A percentile compares a stretch with the other conserved stretches of the same genome.
Conservation (phyloP, 2,888 invertebrate genomes). For the Ennomos fuscantarius region DNA sequence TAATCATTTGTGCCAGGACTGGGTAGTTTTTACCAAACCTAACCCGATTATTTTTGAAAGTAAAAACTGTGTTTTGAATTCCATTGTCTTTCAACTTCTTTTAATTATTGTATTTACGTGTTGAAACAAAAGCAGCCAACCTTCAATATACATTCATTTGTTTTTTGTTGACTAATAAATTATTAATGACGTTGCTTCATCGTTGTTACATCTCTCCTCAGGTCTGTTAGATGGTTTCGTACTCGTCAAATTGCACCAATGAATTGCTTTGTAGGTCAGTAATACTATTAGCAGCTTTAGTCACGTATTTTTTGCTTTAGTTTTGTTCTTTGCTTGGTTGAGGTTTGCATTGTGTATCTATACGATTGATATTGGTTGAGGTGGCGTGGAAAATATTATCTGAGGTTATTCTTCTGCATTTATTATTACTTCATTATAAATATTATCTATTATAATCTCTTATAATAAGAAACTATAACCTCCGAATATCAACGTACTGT, state of each 20-base stretch:
- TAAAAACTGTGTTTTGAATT: too few relatives aligned
- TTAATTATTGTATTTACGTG: too few relatives aligned
- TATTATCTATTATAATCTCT: background rate
- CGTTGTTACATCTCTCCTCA: constrained; percentile 67
- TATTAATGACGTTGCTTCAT: constrained; percentile 30
- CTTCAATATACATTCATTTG: background rate
- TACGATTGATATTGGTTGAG: constrained; percentile 14
- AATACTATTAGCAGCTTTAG: constrained; percentile 67
- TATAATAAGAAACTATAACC: background rate
- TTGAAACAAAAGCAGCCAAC: too few relatives aligned
- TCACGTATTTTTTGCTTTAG: constrained; percentile 22
- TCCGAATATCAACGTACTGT: too few relatives aligned
- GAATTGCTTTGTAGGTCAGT: constrained; percentile 82
- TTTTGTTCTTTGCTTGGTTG: constrained; percentile 18
- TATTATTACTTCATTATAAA: background rate
- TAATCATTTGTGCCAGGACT: too few relatives aligned
- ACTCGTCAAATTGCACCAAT: constrained; percentile 77
- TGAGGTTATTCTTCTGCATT: background rate
- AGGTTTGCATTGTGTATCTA: too few relatives aligned
- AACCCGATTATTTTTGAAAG: too few relatives aligned
- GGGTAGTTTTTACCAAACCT: too few relatives aligned
- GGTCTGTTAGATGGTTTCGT: constrained; percentile 80
- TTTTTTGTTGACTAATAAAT: background rate
- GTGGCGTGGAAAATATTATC: constrained; percentile 9
- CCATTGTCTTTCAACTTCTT: too few relatives aligned